Evolutionary conservation across 2,797 vertebrate genomes (phyloP).

Genomic region (Scleropages formosus): DNA sequence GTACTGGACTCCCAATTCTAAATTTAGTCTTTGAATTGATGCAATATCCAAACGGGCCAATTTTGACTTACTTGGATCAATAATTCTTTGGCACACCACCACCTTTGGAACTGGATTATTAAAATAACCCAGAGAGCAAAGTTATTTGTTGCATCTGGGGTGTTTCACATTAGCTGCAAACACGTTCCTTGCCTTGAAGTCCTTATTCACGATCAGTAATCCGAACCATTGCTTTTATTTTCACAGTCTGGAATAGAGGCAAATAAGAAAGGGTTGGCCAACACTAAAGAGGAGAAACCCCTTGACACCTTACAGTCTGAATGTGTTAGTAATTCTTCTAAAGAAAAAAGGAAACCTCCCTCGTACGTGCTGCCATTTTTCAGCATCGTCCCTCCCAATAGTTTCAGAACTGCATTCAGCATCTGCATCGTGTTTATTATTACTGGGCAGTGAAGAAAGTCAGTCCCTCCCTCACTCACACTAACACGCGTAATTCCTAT

Average conservation of each 20-base stretch:
- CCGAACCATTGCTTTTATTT: slow-evolving; percentile 58
- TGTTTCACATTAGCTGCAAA: slow-evolving; percentile 56
- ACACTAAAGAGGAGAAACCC: slow-evolving; percentile 48
- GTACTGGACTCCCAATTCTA: slow-evolving; percentile 48
- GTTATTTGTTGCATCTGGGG: slow-evolving; percentile 57
- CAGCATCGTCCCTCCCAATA: slow-evolving; percentile 48
- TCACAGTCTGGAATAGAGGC: slow-evolving; percentile 72
- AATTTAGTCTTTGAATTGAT: slow-evolving; percentile 35
- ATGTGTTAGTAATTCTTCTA: slow-evolving; percentile 23
- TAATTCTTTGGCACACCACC: slow-evolving; percentile 87
- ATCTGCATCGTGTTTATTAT: slow-evolving; percentile 49
- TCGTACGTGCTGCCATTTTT: slow-evolving; percentile 67
- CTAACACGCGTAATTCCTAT: slow-evolving; percentile 70
- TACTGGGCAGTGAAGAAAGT: slow-evolving; percentile 72
- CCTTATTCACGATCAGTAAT: slow-evolving; percentile 53
- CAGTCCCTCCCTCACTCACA: slow-evolving; percentile 75
- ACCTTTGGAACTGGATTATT: slow-evolving; percentile 62
- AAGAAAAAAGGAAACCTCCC: slow-evolving; percentile 33
- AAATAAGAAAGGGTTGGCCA: slow-evolving; percentile 53
- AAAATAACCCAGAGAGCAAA: slow-evolving; percentile 51
- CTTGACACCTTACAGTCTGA: slow-evolving; percentile 12
- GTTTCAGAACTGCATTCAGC: slow-evolving; percentile 71
- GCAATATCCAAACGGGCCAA: slow-evolving; percentile 69
- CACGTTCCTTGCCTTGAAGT: slow-evolving; percentile 54
- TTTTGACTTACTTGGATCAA: slow-evolving; percentile 49